These are phyloP conservation scores for Cremastinae sp. DNA, from an alignment of 2,888 invertebrate species.

Conservation along the genomic window DNA sequence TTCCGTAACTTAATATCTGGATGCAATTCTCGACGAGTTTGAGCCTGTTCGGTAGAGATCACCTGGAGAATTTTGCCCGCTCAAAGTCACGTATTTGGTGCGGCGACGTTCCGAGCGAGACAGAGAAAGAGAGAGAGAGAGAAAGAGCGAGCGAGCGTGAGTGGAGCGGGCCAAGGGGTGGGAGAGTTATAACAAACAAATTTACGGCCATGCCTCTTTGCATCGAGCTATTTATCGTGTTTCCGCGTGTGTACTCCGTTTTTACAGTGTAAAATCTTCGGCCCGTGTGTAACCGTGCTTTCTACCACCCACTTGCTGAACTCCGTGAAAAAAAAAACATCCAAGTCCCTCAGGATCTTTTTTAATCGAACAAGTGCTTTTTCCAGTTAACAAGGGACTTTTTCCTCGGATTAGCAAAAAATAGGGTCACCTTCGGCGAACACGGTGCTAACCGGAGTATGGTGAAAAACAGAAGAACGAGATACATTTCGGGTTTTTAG, in stretches of 20 bases:
- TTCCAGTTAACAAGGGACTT: slow-evolving; percentile 11
- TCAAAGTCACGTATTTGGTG: slow-evolving; percentile 45
- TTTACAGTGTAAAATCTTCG: slow-evolving; percentile 1
- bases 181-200: slow-evolving; percentile 53
- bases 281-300: slow-evolving; percentile 4
- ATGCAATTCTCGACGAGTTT: slow-evolving; percentile 28
- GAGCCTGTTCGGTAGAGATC: slow-evolving; percentile 19
- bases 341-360: slow-evolving; percentile 20
- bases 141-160: not conserved
- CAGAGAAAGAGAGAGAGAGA: slow-evolving; percentile 12
- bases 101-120: slow-evolving; percentile 8
- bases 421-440: too few species aligned
- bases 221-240: slow-evolving; percentile 23
- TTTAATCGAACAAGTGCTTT: slow-evolving; percentile 18
- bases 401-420: not conserved
- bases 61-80: slow-evolving; percentile 51
- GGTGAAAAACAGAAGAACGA: too few species aligned
- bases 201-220: slow-evolving; percentile 54
- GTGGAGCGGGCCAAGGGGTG: not conserved
- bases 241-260: slow-evolving; percentile 30
- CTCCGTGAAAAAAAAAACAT: slow-evolving; percentile 3
- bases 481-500: too few species aligned
- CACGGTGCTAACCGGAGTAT: too few species aligned
- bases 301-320: slow-evolving; percentile 8
- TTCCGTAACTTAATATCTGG: slow-evolving; percentile 28